phyloP scores from a whole-genome alignment of 2,888 invertebrate species.

The Diarsia mendica region DNA sequence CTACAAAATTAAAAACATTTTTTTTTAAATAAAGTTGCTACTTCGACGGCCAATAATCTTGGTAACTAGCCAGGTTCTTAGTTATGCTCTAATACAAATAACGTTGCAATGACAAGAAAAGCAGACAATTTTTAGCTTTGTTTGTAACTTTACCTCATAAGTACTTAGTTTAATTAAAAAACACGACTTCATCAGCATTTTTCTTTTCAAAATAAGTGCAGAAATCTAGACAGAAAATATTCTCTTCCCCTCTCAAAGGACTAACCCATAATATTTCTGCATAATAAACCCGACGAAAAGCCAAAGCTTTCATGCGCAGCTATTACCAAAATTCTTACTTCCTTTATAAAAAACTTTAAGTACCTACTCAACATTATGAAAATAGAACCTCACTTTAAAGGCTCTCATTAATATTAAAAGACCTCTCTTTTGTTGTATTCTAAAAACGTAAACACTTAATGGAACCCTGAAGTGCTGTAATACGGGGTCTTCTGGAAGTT shows the following conservation, averaged over 20 bases:
- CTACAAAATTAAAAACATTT: no score
- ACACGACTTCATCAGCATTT: no score
- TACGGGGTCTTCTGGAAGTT: neutral
- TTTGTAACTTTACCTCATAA: neutral
- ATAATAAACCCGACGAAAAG: neutral
- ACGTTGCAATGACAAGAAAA: no score
- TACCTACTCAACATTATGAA: slow-evolving; percentile 4
- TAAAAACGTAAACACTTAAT: slow-evolving; percentile 31
- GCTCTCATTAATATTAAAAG: slow-evolving; percentile 28
- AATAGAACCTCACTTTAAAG: slow-evolving; percentile 12
- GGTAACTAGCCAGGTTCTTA: no score
- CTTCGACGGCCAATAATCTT: no score
- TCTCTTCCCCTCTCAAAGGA: neutral
- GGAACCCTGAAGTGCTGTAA: neutral
- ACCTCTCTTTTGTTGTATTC: slow-evolving; percentile 3
- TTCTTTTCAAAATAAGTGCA: neutral
- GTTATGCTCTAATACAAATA: no score
- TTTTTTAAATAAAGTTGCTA: no score
- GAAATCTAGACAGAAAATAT: neutral
- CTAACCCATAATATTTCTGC: neutral
- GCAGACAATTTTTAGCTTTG: no score
- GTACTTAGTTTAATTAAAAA: neutral
- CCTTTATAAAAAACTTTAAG: neutral
- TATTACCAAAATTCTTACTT: slow-evolving; percentile 7
- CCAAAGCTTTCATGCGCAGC: slow-evolving; percentile 2